These are phyloP conservation scores for Artemia sinica DNA, from an alignment of 2,888 invertebrate genomes.

Conservation along the genomic window DNA sequence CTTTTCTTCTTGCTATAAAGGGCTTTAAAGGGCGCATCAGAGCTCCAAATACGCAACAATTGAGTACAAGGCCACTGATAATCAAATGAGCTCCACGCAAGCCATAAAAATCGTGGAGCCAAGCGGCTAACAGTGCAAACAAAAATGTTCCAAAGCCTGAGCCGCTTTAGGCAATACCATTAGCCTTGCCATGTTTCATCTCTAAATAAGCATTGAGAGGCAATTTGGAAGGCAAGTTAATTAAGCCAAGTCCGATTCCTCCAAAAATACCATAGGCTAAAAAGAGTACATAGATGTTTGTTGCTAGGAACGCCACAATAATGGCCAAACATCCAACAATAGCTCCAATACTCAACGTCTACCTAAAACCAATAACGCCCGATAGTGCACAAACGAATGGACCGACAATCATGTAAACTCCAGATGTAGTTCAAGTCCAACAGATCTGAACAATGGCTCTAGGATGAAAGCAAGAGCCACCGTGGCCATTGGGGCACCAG, in stretches of 20 bases:
- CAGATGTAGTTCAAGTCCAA: too few species aligned
- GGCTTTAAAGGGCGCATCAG: too few species aligned
- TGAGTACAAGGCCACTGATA: conserved; percentile 75
- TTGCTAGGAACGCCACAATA: conserved; percentile 67
- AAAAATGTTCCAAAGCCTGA: conserved; percentile 81
- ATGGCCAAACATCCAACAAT: conserved; percentile 67
- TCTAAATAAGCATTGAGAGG: conserved; percentile 98
- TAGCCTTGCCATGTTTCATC: conserved; percentile 78
- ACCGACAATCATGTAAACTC: too few species aligned
- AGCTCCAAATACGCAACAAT: conserved; percentile 74
- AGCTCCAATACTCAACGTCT: conserved; percentile 80
- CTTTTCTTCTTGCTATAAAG: too few species aligned
- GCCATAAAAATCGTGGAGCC: conserved; percentile 54
- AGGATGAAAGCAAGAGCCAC: too few species aligned
- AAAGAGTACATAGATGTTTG: conserved; percentile 73
- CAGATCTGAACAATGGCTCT: too few species aligned
- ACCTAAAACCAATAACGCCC: conserved; percentile 85
- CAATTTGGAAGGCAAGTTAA: too few species aligned
- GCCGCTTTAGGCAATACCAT: conserved; percentile 44
- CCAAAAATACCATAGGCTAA: conserved; percentile 79
- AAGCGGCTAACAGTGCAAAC: conserved; percentile 73
- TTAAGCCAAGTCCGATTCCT: conserved; percentile 79
- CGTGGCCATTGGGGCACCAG: too few species aligned
- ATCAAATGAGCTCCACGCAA: conserved; percentile 84
- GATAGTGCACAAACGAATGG: conserved; percentile 63